phyloP scores from a whole-genome alignment of 2,113 vertebrate genomes.

The Psephotus haematonotus region DNA sequence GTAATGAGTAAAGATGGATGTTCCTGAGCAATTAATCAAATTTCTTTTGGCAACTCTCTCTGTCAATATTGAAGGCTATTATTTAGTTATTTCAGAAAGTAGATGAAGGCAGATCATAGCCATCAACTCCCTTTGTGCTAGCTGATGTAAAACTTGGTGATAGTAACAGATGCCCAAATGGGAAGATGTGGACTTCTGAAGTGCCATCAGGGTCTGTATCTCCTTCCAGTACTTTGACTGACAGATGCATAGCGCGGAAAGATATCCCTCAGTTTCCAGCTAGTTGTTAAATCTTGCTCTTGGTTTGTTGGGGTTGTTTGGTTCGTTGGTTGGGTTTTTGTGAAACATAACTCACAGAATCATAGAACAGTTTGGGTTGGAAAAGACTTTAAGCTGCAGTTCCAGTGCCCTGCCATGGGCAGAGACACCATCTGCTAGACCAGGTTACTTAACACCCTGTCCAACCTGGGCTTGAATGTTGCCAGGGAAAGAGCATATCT shows the following conservation, averaged over 20 bases:
- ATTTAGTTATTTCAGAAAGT: slow-evolving; percentile 18
- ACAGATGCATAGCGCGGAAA: not conserved
- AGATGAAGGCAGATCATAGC: not conserved
- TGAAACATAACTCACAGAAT: not conserved
- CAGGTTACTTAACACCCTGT: not conserved
- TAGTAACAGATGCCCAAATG: not conserved
- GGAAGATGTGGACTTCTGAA: not conserved
- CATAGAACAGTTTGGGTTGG: too few species aligned
- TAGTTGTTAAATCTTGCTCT: not conserved
- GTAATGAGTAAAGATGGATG: slow-evolving; percentile 20
- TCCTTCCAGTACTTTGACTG: not conserved
- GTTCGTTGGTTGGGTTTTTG: not conserved
- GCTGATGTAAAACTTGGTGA: not conserved
- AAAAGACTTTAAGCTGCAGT: too few species aligned
- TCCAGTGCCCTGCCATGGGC: not conserved
- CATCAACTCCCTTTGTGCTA: not conserved
- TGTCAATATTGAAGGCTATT: slow-evolving; percentile 5
- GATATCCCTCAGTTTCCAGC: not conserved
- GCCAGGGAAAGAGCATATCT: not conserved
- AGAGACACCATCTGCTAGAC: not conserved
- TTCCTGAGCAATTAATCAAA: not conserved
- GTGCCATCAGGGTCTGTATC: not conserved
- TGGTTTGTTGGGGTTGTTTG: not conserved
- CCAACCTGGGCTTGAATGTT: not conserved
- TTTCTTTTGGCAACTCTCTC: not conserved